Base-by-base conservation (phyloP, 2,888 invertebrate genomes). In the Molanna angustata region DNA sequence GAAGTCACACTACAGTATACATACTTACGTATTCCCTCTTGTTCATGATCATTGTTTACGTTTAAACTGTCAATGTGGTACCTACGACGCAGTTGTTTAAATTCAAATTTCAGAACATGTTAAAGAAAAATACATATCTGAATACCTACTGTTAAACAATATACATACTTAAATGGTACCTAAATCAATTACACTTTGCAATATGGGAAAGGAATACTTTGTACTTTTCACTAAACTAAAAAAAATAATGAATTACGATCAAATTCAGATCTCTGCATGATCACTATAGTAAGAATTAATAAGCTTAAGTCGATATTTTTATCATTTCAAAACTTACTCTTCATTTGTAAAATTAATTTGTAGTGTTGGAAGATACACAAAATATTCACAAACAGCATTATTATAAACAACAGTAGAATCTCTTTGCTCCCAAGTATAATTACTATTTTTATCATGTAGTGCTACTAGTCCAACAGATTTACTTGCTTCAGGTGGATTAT, bases 301-400 rank as follows among this genome's bases (percentile, higher is more conserved):
- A 27, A 27, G 6, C 27, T 7, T 7, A 27, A 27, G 9, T 27
- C 6, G 7, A 27, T 27, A 27, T 7, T 9, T 27, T 18, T 40
- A 13, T 40, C 6, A 16, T 40, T 9, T 7, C 6, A 40, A 39
- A 32, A 42, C 49, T 49, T 37, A 50, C 50, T 18, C 14, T 14
- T 21, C n/a, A 18, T 4, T 1, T 20, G 9, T 18, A 14, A 43
- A 42, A 3, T 31, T 39, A n/a, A 54, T 40, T 6, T 40, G 19
- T 3, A 45, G 18, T 11, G 35, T 61, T 35, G 59, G 66, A 18
- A 70, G 57, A 9, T 64, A 60, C 3, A 74, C 57, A 0, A 69
- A 63, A 37, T 62, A 66, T 62, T 77, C 77, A 60, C 77, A 77
- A 54, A 74, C 67, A 14, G 75, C 70, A 49, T 72, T 67, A 53